Evolutionary conservation across 2,888 invertebrate species (phyloP).

Genomic region (Holacanthella duospinosa): DNA sequence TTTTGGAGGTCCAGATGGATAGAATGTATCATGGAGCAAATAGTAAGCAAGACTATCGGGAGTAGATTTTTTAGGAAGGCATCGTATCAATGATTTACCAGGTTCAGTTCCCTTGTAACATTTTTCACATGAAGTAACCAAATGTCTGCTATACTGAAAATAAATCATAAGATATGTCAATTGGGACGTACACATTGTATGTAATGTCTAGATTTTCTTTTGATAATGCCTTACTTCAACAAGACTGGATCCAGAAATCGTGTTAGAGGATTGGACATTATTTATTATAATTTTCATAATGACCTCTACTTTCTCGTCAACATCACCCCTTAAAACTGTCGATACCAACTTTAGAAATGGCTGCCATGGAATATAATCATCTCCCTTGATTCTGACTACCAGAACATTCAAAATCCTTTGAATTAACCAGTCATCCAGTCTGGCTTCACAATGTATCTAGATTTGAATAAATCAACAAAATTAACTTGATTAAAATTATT

Average conservation of each 20-base stretch:
- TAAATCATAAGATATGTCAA: too few relatives aligned
- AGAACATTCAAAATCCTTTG: too few relatives aligned
- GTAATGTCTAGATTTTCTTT: neutral
- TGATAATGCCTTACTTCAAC: constrained; percentile 28
- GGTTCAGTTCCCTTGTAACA: constrained; percentile 1
- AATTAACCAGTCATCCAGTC: constrained; percentile 34
- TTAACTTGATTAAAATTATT: constrained; percentile 2
- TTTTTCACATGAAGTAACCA: constrained; percentile 33
- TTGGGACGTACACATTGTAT: neutral
- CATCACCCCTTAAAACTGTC: constrained; percentile 25
- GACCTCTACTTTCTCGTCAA: constrained; percentile 30
- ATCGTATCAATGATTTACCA: neutral
- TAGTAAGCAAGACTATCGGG: constrained; percentile 19
- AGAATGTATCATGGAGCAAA: constrained; percentile 28
- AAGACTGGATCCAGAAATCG: constrained; percentile 30
- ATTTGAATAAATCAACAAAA: neutral
- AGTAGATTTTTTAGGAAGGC: neutral
- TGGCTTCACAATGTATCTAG: constrained; percentile 31
- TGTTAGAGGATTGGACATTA: constrained; percentile 8
- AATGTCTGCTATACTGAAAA: constrained; percentile 28
- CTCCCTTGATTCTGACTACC: too few relatives aligned
- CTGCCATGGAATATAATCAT: too few relatives aligned
- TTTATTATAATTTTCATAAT: constrained; percentile 16
- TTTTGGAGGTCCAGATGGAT: constrained; percentile 22
- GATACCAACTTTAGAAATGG: constrained; percentile 23